Base-by-base conservation (phyloP, 2,113 vertebrate genomes). In the Empidonax alnorum region DNA sequence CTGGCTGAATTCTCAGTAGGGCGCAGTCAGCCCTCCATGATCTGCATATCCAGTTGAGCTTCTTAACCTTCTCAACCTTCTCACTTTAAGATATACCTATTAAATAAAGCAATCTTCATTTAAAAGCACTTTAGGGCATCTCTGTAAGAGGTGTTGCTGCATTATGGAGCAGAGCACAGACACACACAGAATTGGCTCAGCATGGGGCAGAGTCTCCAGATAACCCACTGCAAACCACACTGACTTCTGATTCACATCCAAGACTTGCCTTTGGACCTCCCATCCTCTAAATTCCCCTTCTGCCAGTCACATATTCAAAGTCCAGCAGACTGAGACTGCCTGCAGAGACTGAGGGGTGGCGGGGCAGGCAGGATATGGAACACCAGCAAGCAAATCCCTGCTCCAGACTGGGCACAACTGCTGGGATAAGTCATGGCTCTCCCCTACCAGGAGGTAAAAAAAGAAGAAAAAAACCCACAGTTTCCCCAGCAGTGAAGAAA, bases 401-500 rank as follows among this genome's bases (percentile, higher is more conserved):
- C 79, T 93, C 75, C 82, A 93, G 82, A 83, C 79, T 62, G 90
- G 85, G 90, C 78, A 75, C 62, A 65, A 78, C 84, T 0, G 3
- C 85, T 76, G 85, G 87, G 94, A 79, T 41, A 83, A 94, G 20
- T 20, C 75, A 62, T 66, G 75, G 56, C 88, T 86, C 85, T 94
- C 50, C 2, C 0, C 63, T 90, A 74, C 53, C 49, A 86, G 49
- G 46, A 93, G 85, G 75, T 44, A 66, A 91, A 94, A 95, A 59
- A 67, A 78, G 5, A 78, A 18, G 3, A 10, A 23, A 22, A 75
- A 89, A 50, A 1, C 12, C 35, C 37, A 14, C 59, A 33, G 58
- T 86, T 97, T 95, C 79, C 79, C 67, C 82, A 95, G 90, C 67
- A 90, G 90, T 4, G 6, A 93, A 94, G 75, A 94, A 92, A 93